Percentiles rank a stretch among this genome's conserved stretches.
Conservation (phyloP, 2,888 invertebrate genomes). For the Zeuzera pyrina region DNA sequence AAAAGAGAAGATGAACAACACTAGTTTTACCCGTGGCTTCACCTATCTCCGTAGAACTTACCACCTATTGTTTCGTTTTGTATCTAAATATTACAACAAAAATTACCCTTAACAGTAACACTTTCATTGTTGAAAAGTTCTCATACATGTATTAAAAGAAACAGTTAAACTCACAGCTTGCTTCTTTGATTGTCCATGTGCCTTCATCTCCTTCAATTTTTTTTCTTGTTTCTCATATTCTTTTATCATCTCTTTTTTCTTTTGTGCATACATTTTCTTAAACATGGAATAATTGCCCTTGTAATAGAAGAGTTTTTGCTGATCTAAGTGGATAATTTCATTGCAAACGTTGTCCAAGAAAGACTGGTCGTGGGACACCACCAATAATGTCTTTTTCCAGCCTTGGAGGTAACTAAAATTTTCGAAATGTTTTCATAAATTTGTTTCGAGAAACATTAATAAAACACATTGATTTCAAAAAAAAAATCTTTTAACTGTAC, state of each 20-base stretch:
- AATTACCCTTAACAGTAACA: too few relatives aligned
- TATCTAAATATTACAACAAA: too few relatives aligned
- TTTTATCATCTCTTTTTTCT: conserved; percentile 94
- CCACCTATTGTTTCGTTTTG: too few relatives aligned
- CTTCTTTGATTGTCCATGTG: conserved; percentile 96
- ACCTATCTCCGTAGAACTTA: too few relatives aligned
- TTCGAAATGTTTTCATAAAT: conserved; percentile 2
- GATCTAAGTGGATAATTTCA: conserved; percentile 97
- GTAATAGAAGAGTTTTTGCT: conserved; percentile 95
- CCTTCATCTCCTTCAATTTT: conserved; percentile 93
- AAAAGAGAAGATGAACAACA: too few relatives aligned
- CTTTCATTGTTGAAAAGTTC: too few relatives aligned
- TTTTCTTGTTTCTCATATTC: conserved; percentile 99
- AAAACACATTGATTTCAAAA: neutral
- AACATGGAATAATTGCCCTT: conserved; percentile 98
- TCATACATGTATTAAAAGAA: too few relatives aligned
- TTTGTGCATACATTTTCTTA: conserved; percentile 98
- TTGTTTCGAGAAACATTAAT: neutral
- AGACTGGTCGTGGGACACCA: conserved; percentile 99
- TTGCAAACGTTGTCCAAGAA: conserved; percentile 99
- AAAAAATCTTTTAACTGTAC: conserved; percentile 25
- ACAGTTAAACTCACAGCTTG: conserved; percentile 77
- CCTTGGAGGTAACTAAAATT: conserved; percentile 87
- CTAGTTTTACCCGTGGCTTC: too few relatives aligned
- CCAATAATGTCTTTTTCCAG: conserved; percentile 98